Conservation (phyloP, 2,888 invertebrate species). For the Conus canariensis region DNA sequence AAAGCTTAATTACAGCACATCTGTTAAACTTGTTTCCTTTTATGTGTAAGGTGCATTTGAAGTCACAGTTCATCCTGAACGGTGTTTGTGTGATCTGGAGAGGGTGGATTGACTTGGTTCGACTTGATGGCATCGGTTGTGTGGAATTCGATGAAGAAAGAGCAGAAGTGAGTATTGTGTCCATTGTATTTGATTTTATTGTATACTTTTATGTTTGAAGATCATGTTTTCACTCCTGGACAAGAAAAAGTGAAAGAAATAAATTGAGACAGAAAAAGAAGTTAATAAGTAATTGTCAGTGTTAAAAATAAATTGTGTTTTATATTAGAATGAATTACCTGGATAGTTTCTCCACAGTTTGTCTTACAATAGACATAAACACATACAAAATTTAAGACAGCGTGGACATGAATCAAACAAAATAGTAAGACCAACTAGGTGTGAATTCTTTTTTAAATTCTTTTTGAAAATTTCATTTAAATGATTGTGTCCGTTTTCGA, state of each 20-base stretch:
- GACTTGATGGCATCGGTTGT: conserved; percentile 95
- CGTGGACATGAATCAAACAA: not conserved
- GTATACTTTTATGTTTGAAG: not conserved
- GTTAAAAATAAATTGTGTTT: too few relatives aligned
- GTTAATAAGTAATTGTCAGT: too few relatives aligned
- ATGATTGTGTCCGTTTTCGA: too few relatives aligned
- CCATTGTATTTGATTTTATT: not conserved
- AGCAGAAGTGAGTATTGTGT: conserved; percentile 83
- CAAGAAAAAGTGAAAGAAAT: not conserved
- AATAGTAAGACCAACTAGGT: not conserved
- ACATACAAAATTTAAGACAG: not conserved
- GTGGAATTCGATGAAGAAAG: conserved; percentile 95
- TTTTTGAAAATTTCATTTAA: not conserved
- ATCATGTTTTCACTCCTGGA: not conserved
- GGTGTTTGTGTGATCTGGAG: conserved; percentile 98
- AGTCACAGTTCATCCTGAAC: conserved; percentile 97
- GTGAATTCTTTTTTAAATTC: not conserved
- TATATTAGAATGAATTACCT: too few relatives aligned
- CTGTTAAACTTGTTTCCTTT: too few relatives aligned
- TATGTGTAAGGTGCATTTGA: conserved; percentile 91
- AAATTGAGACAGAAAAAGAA: too few relatives aligned
- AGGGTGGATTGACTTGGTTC: conserved; percentile 95
- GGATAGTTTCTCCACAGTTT: too few relatives aligned
- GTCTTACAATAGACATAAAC: too few relatives aligned
- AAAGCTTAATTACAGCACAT: too few relatives aligned